Conservation (phyloP, 2,113 vertebrate species). For the Phaetusa simplex region DNA sequence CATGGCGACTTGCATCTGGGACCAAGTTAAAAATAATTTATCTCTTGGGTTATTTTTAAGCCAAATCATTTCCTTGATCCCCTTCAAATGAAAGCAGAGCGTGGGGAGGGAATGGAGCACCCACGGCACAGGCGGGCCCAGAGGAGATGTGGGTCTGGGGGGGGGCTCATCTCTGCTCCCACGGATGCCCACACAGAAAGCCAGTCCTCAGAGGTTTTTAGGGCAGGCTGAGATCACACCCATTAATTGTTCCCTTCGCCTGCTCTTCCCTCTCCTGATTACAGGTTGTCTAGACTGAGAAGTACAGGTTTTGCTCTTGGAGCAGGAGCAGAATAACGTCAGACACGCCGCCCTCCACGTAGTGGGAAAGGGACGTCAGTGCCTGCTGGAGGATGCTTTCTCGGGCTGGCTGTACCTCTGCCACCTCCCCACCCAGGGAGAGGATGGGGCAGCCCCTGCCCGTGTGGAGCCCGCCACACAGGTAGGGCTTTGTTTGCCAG, state of each 20-base stretch:
- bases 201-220: neutral
- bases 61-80: neutral
- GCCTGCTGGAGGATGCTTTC: neutral
- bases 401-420: neutral
- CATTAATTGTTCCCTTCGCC: conserved; percentile 1
- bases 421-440: neutral
- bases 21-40: neutral
- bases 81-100: neutral
- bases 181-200: neutral
- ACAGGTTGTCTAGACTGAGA: conserved; percentile 50
- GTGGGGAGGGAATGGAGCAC: neutral
- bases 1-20: accelerated
- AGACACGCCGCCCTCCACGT: accelerated
- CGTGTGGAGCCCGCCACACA: neutral
- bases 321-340: conserved; percentile 7
- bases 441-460: neutral
- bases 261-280: neutral
- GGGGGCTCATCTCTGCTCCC: neutral
- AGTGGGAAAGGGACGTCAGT: neutral
- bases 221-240: conserved; percentile 19
- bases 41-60: neutral
- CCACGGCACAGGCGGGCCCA: accelerated
- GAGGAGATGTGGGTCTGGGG: neutral
- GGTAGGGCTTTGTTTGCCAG: neutral
- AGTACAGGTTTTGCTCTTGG: conserved; percentile 31